These are phyloP conservation scores for Lithophane leautieri DNA, from an alignment of 2,888 invertebrate species.

Conservation along the genomic window DNA sequence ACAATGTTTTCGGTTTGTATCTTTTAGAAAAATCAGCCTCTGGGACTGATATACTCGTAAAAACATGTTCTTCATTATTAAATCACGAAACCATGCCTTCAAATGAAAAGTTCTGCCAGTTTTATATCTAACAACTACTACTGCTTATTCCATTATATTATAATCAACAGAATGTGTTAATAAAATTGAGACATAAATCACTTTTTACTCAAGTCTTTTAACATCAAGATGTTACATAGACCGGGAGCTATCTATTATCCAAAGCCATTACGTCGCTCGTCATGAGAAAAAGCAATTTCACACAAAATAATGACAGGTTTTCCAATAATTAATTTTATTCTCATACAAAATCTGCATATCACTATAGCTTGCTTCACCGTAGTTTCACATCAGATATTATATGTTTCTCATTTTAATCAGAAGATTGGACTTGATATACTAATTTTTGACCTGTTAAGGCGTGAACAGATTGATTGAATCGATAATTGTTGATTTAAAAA, in stretches of 20 bases:
- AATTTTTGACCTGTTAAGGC: constrained; percentile 24
- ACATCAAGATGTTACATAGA: constrained; percentile 3
- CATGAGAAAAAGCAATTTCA: constrained; percentile 56
- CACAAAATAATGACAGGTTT: constrained; percentile 53
- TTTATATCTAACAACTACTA: neutral
- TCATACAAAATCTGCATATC: constrained; percentile 57
- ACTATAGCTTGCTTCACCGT: constrained; percentile 24
- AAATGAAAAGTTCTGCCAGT: neutral
- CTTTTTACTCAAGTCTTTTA: constrained; percentile 17
- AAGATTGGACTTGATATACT: constrained; percentile 24
- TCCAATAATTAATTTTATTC: constrained; percentile 64
- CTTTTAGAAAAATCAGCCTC: neutral
- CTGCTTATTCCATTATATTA: neutral
- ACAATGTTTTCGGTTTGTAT: neutral
- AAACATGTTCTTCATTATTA: neutral
- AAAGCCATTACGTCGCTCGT: constrained; percentile 27
- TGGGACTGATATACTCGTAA: neutral
- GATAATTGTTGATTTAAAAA: constrained; percentile 20
- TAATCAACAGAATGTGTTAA: neutral
- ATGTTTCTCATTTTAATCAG: constrained; percentile 26
- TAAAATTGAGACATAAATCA: constrained; percentile 1
- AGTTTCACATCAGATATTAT: constrained; percentile 40
- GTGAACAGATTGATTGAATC: constrained; percentile 36
- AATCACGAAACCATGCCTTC: neutral
- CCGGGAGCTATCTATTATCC: constrained; percentile 25